Evolutionary conservation across 30 jellyfish, hydroid and myxozoan genomes (phyloP), one percentile per base, ranked within the genome.

Genomic region (Aurelia aurita complex sp. Pacific): DNA sequence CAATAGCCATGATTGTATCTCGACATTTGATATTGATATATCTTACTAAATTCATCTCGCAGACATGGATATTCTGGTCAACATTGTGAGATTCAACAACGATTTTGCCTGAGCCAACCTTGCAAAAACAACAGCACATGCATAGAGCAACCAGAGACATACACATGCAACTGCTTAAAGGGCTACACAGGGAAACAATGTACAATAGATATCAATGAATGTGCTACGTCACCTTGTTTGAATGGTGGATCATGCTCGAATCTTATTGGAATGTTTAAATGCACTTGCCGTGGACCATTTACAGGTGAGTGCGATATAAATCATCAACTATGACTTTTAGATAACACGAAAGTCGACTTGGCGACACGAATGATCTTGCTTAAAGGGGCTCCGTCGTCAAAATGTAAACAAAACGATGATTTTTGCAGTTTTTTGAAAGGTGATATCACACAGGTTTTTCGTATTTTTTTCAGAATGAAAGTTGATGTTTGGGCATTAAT

Each of bases 11-110:
- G 52, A 40, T 46, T 46, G 57, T 46, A 7, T 2, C 12, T 5
- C 57, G 57, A 46, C 8, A 46, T 46, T 46, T 46, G 15, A 46
- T 6, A 4, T 46, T 9, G 57, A 46, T 67, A 2, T 0, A 19
- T 34, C 19, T 23, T 10, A 19, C 40, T 34, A 69, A 23, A 69
- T 17, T n/a, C 19, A 18, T 32, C 33, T 85, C n/a, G 34, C 32
- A 90, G 97, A 65, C 71, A 81, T 65, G 97, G 97, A 7, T 90
- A 32, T 74, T 67, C 90, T 7, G 97, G 97, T 10, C 85, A 85
- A 19, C 76, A 74, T 59, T 90, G 97, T 51, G 91, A 90, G 52
- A 70, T 64, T 23, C 89, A 82, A 32, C 87, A 76, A 63, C 79
- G 79, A 72, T 78, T 77, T 63, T 90, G 97, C 52, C 79, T 71